phyloP scores from a whole-genome alignment of 2,113 vertebrate species.

The Cyrtonyx montezumae region DNA sequence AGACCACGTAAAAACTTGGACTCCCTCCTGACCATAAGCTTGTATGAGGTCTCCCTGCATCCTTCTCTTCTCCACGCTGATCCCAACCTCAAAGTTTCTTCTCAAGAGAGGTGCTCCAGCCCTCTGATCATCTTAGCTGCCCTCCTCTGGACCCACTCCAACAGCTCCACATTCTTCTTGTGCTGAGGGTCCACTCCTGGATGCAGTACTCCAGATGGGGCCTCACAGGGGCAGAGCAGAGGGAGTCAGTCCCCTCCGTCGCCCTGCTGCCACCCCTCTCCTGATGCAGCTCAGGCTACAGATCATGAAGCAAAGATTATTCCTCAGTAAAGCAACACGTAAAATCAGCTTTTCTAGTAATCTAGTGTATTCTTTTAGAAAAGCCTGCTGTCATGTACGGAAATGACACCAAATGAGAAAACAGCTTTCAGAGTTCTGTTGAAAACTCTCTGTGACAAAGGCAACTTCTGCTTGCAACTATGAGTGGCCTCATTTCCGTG shows the following conservation, averaged over 20 bases:
- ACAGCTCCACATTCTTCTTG: neutral
- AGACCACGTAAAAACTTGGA: neutral
- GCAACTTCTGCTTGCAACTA: neutral
- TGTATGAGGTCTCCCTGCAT: neutral
- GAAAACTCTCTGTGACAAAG: neutral
- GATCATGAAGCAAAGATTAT: slow-evolving; percentile 49
- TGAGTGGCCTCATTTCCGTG: neutral
- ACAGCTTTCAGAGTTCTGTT: neutral
- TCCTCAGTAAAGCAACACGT: slow-evolving; percentile 37
- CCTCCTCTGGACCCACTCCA: neutral
- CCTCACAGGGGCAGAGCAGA: neutral
- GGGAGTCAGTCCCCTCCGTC: neutral
- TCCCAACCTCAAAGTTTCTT: neutral
- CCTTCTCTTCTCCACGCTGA: neutral
- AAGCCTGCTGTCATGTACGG: neutral
- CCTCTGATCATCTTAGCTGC: neutral
- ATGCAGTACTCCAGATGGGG: neutral
- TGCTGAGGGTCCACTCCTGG: neutral
- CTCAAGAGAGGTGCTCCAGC: neutral
- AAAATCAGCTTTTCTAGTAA: slow-evolving; percentile 28
- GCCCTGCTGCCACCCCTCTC: neutral
- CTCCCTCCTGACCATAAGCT: neutral
- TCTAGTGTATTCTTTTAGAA: slow-evolving; percentile 28
- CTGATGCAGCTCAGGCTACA: neutral
- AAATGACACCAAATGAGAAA: slow-evolving; percentile 38